phyloP scores from a whole-genome alignment of 2,113 vertebrate species.

The Callithrix jacchus region DNA sequence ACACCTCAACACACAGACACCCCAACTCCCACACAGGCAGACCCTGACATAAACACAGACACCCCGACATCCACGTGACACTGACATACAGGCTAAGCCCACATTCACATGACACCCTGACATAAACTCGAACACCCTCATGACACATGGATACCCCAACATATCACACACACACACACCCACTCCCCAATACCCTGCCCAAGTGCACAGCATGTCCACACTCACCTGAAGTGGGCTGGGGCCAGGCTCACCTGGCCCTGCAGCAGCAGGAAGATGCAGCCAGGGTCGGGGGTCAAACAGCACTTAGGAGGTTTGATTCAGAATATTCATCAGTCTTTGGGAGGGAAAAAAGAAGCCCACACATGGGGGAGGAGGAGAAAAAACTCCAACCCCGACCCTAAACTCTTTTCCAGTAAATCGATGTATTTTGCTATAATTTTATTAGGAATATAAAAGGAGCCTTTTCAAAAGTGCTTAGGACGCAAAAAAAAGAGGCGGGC shows the following conservation, averaged over 20 bases:
- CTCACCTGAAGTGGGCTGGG: rapidly evolving
- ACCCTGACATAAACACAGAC: neutral
- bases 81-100: neutral
- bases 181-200: neutral
- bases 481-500: constrained; percentile 91
- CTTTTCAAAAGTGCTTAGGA: constrained; percentile 98
- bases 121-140: neutral
- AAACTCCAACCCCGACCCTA: constrained; percentile 73
- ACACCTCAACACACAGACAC: neutral
- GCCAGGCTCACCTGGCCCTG: neutral
- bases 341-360: constrained; percentile 68
- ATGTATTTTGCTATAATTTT: constrained; percentile 93
- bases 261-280: neutral
- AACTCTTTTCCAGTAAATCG: constrained; percentile 90
- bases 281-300: constrained; percentile 67
- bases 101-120: neutral
- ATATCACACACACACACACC: neutral
- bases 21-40: neutral
- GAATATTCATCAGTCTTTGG: constrained; percentile 80
- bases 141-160: neutral
- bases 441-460: constrained; percentile 98
- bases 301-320: constrained; percentile 70
- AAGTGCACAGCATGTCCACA: rapidly evolving
- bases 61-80: neutral
- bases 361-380: constrained; percentile 43